phyloP scores from a whole-genome alignment of 2,888 invertebrate species.

The Griposia aprilina region DNA sequence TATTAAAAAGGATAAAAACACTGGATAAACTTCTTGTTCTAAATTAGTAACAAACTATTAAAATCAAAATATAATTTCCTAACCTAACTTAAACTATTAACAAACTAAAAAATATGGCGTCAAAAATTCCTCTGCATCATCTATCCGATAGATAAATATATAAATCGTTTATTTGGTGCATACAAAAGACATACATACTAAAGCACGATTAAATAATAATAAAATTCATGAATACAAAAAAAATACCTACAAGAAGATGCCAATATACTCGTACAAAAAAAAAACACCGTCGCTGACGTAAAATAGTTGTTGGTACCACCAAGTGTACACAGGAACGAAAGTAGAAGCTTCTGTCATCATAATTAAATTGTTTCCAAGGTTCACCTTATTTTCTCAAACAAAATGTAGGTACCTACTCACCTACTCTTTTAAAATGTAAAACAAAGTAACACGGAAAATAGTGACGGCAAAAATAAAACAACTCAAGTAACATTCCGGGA shows the following conservation, averaged over 20 bases:
- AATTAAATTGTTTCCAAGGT: background rate
- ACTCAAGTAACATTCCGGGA: slow-evolving; percentile 4
- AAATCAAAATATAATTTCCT: too few species aligned
- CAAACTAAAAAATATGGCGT: too few species aligned
- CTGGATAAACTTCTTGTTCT: too few species aligned
- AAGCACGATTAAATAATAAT: background rate
- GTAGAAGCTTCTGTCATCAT: slow-evolving; percentile 7
- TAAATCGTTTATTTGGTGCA: background rate
- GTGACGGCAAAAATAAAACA: slow-evolving; percentile 7
- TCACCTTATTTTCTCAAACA: background rate
- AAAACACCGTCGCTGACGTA: background rate
- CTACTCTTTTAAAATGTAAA: background rate
- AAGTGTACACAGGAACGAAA: background rate
- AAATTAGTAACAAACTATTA: too few species aligned
- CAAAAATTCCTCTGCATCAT: too few species aligned
- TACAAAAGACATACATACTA: background rate
- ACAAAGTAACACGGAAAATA: slow-evolving; percentile 24
- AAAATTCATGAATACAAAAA: background rate
- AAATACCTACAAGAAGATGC: background rate
- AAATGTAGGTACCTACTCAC: background rate
- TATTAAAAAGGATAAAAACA: too few species aligned
- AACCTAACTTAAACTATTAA: too few species aligned
- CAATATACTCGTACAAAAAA: background rate
- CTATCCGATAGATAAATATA: background rate
- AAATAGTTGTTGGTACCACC: background rate